Evolutionary conservation across 2,888 invertebrate genomes (phyloP).

Genomic region (Augiades crinisus): DNA sequence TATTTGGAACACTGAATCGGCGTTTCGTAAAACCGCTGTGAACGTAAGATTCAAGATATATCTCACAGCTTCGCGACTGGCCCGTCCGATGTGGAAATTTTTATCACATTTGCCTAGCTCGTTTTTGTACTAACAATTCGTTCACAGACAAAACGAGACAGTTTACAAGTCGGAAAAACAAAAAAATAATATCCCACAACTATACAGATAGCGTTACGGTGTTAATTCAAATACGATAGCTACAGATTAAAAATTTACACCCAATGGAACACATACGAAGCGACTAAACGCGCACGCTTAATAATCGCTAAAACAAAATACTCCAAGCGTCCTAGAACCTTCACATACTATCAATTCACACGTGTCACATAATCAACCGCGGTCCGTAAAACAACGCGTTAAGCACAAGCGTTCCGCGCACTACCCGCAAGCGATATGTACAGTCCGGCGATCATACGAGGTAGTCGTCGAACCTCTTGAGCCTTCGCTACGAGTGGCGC

Average conservation of each 20-base stretch:
- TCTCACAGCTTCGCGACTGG: slow-evolving; percentile 16
- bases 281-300: slow-evolving; percentile 9
- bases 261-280: neutral
- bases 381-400: neutral
- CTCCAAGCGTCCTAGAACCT: neutral
- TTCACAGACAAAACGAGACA: too few species aligned
- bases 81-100: slow-evolving; percentile 25
- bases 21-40: slow-evolving; percentile 16
- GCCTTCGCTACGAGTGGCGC: slow-evolving; percentile 74
- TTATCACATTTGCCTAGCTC: slow-evolving; percentile 29
- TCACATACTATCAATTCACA: neutral
- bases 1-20: slow-evolving; percentile 20
- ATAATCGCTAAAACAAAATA: neutral
- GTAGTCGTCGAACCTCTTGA: slow-evolving; percentile 73
- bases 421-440: slow-evolving; percentile 38
- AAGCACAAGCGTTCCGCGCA: slow-evolving; percentile 48
- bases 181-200: neutral
- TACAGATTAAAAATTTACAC: neutral
- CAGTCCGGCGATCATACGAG: slow-evolving; percentile 55
- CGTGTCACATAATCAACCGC: neutral
- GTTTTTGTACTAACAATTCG: too few species aligned
- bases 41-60: slow-evolving; percentile 8
- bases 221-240: neutral
- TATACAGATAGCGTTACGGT: neutral
- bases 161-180: too few species aligned